Evolutionary conservation across 2,888 invertebrate genomes (phyloP), one percentile per base, ranked within the genome.

Genomic region (Carterocephalus palaemon): DNA sequence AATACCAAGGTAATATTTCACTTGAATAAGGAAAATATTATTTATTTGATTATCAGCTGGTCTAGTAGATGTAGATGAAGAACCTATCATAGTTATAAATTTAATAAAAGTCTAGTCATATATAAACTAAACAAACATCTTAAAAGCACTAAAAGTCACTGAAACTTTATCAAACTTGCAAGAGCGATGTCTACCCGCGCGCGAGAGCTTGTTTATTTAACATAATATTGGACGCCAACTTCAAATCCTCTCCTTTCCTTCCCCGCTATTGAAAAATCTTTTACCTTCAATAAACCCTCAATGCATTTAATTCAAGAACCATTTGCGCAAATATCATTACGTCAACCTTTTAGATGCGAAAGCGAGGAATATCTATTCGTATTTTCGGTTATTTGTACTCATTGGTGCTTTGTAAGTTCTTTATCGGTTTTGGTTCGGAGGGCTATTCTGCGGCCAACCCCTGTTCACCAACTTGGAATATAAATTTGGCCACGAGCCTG

Each of bases 391-490:
- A 67, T 67, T 66, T 63, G 57, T 60, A 55, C 59, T 60, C 62
- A 69, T 72, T 73, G 67, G 64, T 72, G 70, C 72, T 68, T 69
- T 65, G 34, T 29, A 16, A 70, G 70, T 73, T 75, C 60, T 70
- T 67, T 68, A 67, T 70, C 59, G 64, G 64, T 62, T 69, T 59
- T 47, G 55, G 63, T 34, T 55, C 50, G 55, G 51, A 59, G 58
- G 62, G 64, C 60, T 62, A 60, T 66, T 64, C 66, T 67, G 70
- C 54, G 66, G 69, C 57, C 56, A 56, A 59, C 56, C 64, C 62
- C 59, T 62, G 65, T 63, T 65, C 60, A 51, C 56, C 63, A 68
- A 82, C 74, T 79, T 79, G 59, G 74, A 67, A 74, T 76, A 80
- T 78, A 82, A 79, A 80, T 81, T 79, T 70, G 66, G 66, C 64